Conservation (phyloP, 2,888 invertebrate genomes). For the Clanis bilineata region DNA sequence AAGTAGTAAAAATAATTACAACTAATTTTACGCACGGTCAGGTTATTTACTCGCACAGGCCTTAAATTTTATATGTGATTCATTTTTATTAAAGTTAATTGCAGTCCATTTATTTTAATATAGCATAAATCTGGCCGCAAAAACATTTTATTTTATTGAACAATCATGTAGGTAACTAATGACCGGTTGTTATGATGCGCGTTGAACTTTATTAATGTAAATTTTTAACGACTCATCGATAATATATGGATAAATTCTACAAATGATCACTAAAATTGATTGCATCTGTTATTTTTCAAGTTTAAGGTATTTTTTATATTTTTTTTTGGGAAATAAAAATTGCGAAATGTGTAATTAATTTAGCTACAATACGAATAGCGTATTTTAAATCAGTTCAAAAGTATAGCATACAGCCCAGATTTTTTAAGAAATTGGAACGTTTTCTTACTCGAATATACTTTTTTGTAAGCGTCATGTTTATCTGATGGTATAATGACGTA, state of each 20-base stretch:
- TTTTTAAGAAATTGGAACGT: neutral
- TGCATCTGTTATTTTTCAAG: neutral
- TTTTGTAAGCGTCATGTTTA: neutral
- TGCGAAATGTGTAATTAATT: too few relatives aligned
- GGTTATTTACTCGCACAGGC: neutral
- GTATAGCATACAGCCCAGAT: slow-evolving; percentile 2
- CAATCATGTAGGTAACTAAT: slow-evolving; percentile 4
- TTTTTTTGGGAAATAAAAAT: too few relatives aligned
- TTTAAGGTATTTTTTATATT: slow-evolving; percentile 1
- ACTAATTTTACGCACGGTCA: neutral
- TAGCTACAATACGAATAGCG: too few relatives aligned
- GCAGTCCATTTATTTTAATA: slow-evolving; percentile 1
- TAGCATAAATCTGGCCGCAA: neutral
- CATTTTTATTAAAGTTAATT: slow-evolving; percentile 19
- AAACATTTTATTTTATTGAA: slow-evolving; percentile 2
- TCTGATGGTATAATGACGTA: neutral
- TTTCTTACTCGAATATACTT: neutral
- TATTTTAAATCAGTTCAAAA: too few relatives aligned
- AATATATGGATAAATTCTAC: neutral
- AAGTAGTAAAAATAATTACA: slow-evolving; percentile 34
- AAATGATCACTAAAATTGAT: neutral
- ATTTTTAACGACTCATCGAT: neutral
- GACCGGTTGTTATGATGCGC: slow-evolving; percentile 5
- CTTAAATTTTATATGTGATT: neutral
- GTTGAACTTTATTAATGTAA: slow-evolving; percentile 11